Evolutionary conservation across 1,140 invertebrate species (phyloP).

Genomic region (Meloidogyne exigua): DNA sequence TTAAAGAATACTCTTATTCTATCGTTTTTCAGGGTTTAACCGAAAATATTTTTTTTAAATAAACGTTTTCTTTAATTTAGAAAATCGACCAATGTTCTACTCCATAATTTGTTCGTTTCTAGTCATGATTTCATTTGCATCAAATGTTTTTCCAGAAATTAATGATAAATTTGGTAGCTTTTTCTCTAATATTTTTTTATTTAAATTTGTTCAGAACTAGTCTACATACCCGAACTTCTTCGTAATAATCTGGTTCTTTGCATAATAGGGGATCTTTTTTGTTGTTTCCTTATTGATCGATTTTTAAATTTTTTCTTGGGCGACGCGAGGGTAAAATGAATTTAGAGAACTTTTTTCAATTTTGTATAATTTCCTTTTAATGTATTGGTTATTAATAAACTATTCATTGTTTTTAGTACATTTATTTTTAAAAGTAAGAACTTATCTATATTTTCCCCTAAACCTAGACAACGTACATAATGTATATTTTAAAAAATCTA

Average conservation of each 20-base stretch:
- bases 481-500: too few relatives aligned
- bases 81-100: conserved; percentile 88
- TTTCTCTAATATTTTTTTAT: not conserved
- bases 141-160: conserved; percentile 25
- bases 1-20: not conserved
- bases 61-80: conserved; percentile 53
- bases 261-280: conserved; percentile 64
- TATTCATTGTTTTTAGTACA: too few relatives aligned
- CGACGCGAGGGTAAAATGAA: conserved; percentile 47
- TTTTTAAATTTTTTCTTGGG: conserved; percentile 65
- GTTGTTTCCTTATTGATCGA: conserved; percentile 65
- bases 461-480: too few relatives aligned
- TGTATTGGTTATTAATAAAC: too few relatives aligned
- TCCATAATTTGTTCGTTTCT: conserved; percentile 63
- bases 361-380: too few relatives aligned
- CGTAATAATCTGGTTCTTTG: conserved; percentile 64
- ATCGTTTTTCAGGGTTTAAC: not conserved
- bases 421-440: too few relatives aligned
- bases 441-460: too few relatives aligned
- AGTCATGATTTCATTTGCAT: conserved; percentile 20
- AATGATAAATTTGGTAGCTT: conserved; percentile 28
- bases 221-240: conserved; percentile 59
- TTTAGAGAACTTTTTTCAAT: not conserved
- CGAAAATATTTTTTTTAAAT: not conserved
- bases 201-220: conserved; percentile 9